Evolutionary conservation across 2,797 vertebrate genomes (phyloP), one percentile per base, ranked within the genome.

Genomic region (Orientallactaga sibirica): DNA sequence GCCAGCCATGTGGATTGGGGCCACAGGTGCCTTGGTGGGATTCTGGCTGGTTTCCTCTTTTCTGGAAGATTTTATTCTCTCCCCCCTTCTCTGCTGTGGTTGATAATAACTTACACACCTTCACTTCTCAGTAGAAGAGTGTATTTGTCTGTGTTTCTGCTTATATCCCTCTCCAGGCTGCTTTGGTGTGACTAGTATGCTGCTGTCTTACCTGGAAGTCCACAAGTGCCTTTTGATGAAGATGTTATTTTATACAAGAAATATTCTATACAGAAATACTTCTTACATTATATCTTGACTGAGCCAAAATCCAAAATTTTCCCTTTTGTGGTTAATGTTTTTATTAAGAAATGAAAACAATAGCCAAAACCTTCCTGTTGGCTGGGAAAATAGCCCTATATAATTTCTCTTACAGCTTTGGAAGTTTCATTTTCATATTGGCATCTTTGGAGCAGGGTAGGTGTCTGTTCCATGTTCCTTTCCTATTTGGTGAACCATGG

Each of bases 341-440:
- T 76, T 68, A 41, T 64, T 71, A 52, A 29, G 48, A 76, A 92
- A 43, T 27, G 61, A 43, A 12, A 82, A 27, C 20, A 52, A 14
- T 25, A n/a, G 3, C 12, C 0, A n/a, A 27, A 88, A 24, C 20
- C 6, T 18, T 2, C n/a, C 16, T 61, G 9, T 2, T 4, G 27
- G 24, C 16, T 61, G 0, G 8, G 8, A 27, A 55, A 41, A 79
- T 8, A 16, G 22, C 5, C 22, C n/a, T 3, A 16, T 37, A 0
- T 33, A 3, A n/a, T 70, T 85, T 73, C 33, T 78, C 18, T 62
- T 25, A 24, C 1, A 37, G 6, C 24, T 18, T 48, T 18, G 10
- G 10, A 25, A 14, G 7, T 16, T 78, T 24, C 24, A 27, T 33
- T 3, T 61, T 58, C 24, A 0, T 5, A 0, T 12, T 43, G 3